phyloP scores from a whole-genome alignment of 2,113 vertebrate genomes.

The Macrotus californicus region DNA sequence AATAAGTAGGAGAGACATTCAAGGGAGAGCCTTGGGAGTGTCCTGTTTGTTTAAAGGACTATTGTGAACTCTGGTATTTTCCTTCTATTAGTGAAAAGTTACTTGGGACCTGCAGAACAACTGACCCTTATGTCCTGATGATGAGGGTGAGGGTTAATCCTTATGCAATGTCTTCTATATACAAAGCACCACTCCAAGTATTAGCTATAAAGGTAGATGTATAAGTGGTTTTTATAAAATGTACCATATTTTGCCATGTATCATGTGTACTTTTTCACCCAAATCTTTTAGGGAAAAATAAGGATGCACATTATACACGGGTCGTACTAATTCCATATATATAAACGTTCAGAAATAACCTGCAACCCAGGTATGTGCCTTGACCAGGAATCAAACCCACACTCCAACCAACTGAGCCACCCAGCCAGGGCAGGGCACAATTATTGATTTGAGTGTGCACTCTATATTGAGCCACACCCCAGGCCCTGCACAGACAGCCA shows the following conservation, averaged over 20 bases:
- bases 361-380: too few species aligned
- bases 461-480: too few species aligned
- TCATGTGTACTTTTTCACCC: too few species aligned
- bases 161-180: background rate
- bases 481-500: rapidly evolving
- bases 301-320: too few species aligned
- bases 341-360: too few species aligned
- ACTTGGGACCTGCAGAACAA: background rate
- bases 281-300: too few species aligned
- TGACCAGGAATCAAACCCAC: too few species aligned
- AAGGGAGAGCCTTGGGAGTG: background rate
- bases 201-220: too few species aligned
- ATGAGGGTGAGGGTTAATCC: background rate
- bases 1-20: background rate
- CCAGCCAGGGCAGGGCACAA: too few species aligned
- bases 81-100: background rate
- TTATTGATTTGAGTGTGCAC: rapidly evolving
- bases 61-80: background rate
- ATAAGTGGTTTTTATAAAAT: background rate
- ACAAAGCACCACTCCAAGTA: background rate
- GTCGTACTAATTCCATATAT: too few species aligned
- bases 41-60: background rate
- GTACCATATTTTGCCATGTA: too few species aligned
- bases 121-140: rapidly evolving
- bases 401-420: too few species aligned